Conservation (phyloP, 1,140 invertebrate genomes). For the Copidosoma floridanum region DNA sequence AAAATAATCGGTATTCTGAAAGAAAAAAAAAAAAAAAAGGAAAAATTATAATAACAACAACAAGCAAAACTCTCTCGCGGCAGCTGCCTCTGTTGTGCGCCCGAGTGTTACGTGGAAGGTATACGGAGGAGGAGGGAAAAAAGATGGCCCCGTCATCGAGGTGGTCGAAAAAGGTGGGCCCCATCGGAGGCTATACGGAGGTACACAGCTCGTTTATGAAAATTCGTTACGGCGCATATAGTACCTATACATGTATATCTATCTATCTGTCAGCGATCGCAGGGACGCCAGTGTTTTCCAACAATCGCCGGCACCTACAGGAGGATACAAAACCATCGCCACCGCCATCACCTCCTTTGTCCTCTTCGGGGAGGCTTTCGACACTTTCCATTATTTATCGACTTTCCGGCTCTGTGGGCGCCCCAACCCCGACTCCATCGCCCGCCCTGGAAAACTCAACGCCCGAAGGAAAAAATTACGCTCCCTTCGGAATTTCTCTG, state of each 20-base stretch:
- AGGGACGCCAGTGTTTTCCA: constrained; percentile 16
- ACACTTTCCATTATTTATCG: constrained; percentile 12
- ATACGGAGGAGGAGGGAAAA: not conserved
- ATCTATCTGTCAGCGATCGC: constrained; percentile 19
- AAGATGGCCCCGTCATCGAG: constrained; percentile 12
- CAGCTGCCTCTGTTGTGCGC: not conserved
- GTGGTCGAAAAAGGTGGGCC: no score
- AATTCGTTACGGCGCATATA: constrained; percentile 38
- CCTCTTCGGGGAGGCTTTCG: not conserved
- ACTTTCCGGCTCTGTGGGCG: not conserved
- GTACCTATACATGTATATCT: no score
- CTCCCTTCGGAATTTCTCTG: no score
- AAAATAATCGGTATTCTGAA: no score
- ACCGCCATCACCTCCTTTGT: not conserved
- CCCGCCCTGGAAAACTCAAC: no score
- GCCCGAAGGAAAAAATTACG: no score
- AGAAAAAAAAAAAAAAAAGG: no score
- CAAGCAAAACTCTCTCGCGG: no score
- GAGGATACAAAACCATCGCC: not conserved
- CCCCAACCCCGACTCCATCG: no score
- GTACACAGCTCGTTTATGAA: constrained; percentile 32
- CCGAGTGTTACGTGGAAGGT: constrained; percentile 13
- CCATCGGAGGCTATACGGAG: not conserved
- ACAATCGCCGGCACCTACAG: constrained; percentile 19
- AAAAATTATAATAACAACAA: no score